These are phyloP conservation scores for Cephus spinipes DNA, from an alignment of 2,888 invertebrate species.

Conservation along the genomic window DNA sequence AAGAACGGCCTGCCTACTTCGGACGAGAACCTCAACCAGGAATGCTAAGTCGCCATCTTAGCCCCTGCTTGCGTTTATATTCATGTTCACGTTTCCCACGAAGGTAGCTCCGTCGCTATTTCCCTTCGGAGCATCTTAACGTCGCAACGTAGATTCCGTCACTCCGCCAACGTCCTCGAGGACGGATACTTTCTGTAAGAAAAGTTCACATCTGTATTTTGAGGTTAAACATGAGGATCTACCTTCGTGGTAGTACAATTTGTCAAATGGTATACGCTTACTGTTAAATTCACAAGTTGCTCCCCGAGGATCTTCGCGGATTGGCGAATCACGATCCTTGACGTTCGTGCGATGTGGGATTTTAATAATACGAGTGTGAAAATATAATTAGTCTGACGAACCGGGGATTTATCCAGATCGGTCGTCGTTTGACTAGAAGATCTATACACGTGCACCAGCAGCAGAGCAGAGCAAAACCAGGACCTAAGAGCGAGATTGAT, in stretches of 20 bases:
- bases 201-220: background rate
- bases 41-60: constrained; percentile 48
- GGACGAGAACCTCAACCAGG: constrained; percentile 64
- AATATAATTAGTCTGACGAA: background rate
- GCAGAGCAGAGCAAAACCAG: background rate
- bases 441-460: background rate
- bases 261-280: background rate
- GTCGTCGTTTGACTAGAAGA: background rate
- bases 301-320: background rate
- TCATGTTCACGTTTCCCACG: background rate
- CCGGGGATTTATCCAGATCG: background rate
- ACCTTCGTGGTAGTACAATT: background rate
- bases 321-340: background rate
- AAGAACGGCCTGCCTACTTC: constrained; percentile 61
- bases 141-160: background rate
- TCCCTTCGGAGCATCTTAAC: background rate
- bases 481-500: background rate
- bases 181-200: background rate
- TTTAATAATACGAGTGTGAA: background rate
- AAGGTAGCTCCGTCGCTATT: background rate
- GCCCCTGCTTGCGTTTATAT: constrained; percentile 14
- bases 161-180: background rate
- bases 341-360: background rate
- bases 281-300: background rate
- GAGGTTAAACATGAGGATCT: background rate